Percentiles rank a stretch among this genome's conserved stretches.
Evolutionary conservation across 92 coral and sea anemone species (phyloP).

Genomic region (Isaurus tuberculatus): DNA sequence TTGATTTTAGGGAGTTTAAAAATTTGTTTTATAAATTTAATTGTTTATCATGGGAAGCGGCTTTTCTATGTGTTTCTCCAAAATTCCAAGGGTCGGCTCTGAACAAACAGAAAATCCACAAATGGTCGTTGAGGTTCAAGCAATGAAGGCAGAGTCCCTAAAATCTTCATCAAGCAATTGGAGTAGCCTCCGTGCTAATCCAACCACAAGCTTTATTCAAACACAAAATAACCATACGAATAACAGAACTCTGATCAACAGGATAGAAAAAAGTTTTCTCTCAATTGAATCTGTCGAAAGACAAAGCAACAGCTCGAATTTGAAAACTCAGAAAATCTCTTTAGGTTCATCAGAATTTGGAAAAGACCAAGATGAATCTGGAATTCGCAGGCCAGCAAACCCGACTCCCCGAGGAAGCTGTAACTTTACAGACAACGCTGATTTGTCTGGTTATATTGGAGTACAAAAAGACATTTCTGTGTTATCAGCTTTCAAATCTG

Average conservation of each 20-base stretch:
- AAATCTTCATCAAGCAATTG: background rate
- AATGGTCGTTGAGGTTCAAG: background rate
- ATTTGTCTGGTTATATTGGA: background rate
- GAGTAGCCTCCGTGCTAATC: background rate
- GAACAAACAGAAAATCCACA: background rate
- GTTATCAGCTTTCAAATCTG: background rate
- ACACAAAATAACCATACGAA: background rate
- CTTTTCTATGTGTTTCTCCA: background rate
- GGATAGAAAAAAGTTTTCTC: background rate
- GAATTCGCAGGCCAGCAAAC: slow-evolving; percentile 19
- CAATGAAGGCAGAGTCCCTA: background rate
- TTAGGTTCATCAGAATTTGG: background rate
- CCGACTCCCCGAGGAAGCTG: slow-evolving; percentile 36
- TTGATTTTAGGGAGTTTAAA: background rate
- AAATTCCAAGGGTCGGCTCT: background rate
- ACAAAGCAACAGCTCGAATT: background rate
- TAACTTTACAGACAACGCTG: background rate
- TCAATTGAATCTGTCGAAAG: background rate
- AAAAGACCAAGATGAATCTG: background rate
- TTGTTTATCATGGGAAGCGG: slow-evolving; percentile 11
- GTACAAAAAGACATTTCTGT: background rate
- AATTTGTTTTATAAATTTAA: background rate
- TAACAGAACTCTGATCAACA: background rate
- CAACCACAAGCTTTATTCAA: background rate
- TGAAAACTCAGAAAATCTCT: background rate